Evolutionary conservation across 2,113 vertebrate genomes (phyloP).

Genomic region (Onychostoma macrolepis): DNA sequence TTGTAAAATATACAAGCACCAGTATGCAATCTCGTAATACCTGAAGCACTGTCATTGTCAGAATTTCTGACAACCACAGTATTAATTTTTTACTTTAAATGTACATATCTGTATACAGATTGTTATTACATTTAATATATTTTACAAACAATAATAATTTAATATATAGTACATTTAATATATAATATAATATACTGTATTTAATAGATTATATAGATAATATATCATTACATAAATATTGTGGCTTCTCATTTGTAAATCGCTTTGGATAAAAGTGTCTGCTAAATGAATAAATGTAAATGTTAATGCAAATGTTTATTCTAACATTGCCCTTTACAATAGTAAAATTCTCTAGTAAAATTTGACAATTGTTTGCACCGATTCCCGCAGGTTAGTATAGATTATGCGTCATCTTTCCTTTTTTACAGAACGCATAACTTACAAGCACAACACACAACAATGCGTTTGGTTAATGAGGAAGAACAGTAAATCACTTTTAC

Average conservation of each 20-base stretch:
- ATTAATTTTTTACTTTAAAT: neutral
- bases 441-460: neutral
- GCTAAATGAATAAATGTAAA: too few relatives aligned
- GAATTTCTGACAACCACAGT: neutral
- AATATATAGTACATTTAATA: neutral
- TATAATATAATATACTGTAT: neutral
- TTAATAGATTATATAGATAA: neutral
- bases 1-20: neutral
- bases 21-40: neutral
- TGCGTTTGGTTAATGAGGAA: slow-evolving; percentile 24
- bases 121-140: neutral
- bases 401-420: neutral
- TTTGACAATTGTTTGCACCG: neutral
- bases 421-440: neutral
- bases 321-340: neutral
- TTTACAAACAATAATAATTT: neutral
- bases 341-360: neutral
- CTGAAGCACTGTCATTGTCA: neutral
- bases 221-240: neutral
- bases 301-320: neutral
- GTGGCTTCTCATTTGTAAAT: too few relatives aligned
- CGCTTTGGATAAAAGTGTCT: too few relatives aligned
- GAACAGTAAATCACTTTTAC: slow-evolving; percentile 9
- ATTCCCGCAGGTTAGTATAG: neutral
- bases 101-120: neutral